phyloP scores from a whole-genome alignment of 2,888 invertebrate species.

The Hedychridium roseum region DNA sequence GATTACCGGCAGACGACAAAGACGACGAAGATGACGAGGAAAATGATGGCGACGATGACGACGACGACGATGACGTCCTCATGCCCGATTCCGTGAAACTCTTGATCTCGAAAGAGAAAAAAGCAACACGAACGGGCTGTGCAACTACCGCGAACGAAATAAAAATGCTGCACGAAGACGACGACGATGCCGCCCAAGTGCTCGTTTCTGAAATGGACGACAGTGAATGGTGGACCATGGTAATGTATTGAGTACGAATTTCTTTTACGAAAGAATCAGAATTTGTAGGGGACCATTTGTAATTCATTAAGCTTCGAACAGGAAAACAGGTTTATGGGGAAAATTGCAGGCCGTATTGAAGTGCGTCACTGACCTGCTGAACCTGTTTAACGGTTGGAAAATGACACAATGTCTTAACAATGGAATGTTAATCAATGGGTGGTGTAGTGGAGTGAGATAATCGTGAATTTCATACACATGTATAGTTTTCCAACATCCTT shows the following conservation, averaged over 20 bases:
- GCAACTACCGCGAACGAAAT: constrained; percentile 44
- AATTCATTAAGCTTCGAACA: too few relatives aligned
- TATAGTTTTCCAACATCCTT: too few relatives aligned
- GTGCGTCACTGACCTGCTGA: too few relatives aligned
- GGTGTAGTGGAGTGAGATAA: too few relatives aligned
- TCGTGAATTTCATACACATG: too few relatives aligned
- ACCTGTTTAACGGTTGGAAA: too few relatives aligned
- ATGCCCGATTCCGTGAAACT: constrained; percentile 44
- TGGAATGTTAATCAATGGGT: too few relatives aligned
- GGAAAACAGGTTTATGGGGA: too few relatives aligned
- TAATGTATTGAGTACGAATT: constrained; percentile 19
- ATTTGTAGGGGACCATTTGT: too few relatives aligned
- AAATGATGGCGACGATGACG: constrained; percentile 23
- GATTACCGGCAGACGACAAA: constrained; percentile 17
- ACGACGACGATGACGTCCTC: constrained; percentile 18
- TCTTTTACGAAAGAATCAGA: neutral
- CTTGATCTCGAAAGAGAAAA: constrained; percentile 39
- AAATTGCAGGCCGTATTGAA: too few relatives aligned
- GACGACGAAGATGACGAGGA: constrained; percentile 10
- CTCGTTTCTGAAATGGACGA: constrained; percentile 52
- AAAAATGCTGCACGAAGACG: constrained; percentile 39
- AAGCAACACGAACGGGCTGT: constrained; percentile 37
- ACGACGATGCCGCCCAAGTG: constrained; percentile 39
- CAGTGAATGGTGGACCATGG: constrained; percentile 59
- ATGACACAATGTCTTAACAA: too few relatives aligned